A percentile compares a stretch with the other conserved stretches of the same genome.
phyloP scores from a whole-genome alignment of 92 coral and sea anemone genomes.

The Metridium senile region DNA sequence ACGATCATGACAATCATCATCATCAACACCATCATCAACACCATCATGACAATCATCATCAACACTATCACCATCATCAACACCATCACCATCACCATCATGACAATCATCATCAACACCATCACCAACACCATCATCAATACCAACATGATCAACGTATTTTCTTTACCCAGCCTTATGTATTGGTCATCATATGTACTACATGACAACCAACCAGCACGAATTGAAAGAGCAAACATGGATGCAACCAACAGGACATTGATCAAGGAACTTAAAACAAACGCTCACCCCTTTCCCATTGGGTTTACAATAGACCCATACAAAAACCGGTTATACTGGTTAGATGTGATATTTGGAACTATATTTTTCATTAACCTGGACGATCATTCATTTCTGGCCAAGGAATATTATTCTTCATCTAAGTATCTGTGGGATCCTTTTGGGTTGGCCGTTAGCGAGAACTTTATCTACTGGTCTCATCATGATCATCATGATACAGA shows the following conservation, averaged over 20 bases:
- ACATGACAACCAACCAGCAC: constrained; percentile 10
- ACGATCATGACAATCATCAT: too few relatives aligned
- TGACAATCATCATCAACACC: too few relatives aligned
- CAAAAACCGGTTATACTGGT: constrained; percentile 23
- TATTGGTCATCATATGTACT: constrained; percentile 51
- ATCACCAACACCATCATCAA: too few relatives aligned
- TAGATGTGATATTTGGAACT: not conserved
- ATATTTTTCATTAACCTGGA: not conserved
- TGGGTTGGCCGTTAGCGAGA: too few relatives aligned
- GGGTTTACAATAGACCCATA: constrained; percentile 40
- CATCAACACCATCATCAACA: too few relatives aligned
- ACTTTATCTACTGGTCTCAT: constrained; percentile 11
- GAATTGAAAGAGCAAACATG: constrained; percentile 55
- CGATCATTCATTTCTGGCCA: not conserved
- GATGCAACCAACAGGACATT: constrained; percentile 40
- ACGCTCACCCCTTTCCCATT: constrained; percentile 21
- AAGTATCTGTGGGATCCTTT: not conserved
- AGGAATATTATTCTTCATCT: not conserved
- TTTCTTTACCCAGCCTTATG: constrained; percentile 45
- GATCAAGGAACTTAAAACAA: constrained; percentile 2
- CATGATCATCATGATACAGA: too few relatives aligned
- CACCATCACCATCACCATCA: too few relatives aligned
- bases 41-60: too few relatives aligned
- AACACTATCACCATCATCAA: too few relatives aligned
- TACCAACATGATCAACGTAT: too few relatives aligned